A percentile compares a stretch with the other conserved stretches of the same genome.
These are phyloP conservation scores for Dascyllus trimaculatus DNA, from an alignment of 2,113 vertebrate species.

Conservation along the genomic window DNA sequence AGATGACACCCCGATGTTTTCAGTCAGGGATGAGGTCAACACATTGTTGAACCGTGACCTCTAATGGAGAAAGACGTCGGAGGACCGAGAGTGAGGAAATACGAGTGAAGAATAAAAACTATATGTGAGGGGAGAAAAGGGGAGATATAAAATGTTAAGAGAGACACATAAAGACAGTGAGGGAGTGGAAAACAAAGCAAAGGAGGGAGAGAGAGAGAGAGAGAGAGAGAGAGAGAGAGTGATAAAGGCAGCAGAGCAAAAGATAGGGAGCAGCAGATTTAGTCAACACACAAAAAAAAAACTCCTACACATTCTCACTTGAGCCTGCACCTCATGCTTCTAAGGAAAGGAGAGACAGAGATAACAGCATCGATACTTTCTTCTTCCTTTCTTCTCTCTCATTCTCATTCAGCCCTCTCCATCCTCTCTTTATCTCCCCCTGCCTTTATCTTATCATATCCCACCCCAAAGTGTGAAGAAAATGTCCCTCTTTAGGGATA, in stretches of 20 bases:
- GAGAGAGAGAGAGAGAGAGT: constrained; percentile 29
- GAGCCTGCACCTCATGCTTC: constrained; percentile 59
- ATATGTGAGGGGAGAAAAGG: not conserved
- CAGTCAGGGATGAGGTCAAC: constrained; percentile 39
- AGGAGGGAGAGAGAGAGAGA: constrained; percentile 26
- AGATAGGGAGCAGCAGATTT: constrained; percentile 64
- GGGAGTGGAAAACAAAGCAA: constrained; percentile 37
- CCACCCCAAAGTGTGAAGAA: not conserved
- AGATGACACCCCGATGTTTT: constrained; percentile 48
- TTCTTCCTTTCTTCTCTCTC: constrained; percentile 15
- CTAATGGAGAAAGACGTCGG: constrained; percentile 5
- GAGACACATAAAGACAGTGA: constrained; percentile 29
- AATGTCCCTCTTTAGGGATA: constrained; percentile 8
- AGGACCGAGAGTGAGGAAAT: not conserved
- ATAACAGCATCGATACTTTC: constrained; percentile 19
- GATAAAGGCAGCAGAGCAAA: constrained; percentile 50
- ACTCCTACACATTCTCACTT: constrained; percentile 66
- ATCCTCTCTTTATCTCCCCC: constrained; percentile 5
- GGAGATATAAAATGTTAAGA: constrained; percentile 35
- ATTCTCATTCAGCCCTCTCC: constrained; percentile 19
- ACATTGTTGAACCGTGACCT: constrained; percentile 48
- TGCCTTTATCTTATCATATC: not conserved
- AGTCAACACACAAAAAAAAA: constrained; percentile 58
- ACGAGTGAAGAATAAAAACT: not conserved
- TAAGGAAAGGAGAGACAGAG: constrained; percentile 42